A percentile compares a stretch with the other conserved stretches of the same genome.
Evolutionary conservation across 2,797 vertebrate species (phyloP).

Genomic region (Acanthurus leucopareius): DNA sequence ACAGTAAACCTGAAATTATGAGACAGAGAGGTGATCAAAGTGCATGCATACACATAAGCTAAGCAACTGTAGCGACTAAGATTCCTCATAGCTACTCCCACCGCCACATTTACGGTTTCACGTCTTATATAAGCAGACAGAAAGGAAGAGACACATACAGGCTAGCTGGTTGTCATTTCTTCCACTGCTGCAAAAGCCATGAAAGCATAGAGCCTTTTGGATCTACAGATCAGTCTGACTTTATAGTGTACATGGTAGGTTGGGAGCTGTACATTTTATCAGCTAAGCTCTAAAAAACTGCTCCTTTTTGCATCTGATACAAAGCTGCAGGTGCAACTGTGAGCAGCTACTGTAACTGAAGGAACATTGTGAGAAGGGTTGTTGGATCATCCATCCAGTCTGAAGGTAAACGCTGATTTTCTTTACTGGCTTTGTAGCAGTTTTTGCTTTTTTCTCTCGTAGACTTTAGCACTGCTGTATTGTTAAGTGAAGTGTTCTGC

Average conservation of each 20-base stretch:
- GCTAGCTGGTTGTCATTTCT: background rate
- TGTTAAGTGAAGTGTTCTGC: background rate
- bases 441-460: background rate
- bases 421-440: background rate
- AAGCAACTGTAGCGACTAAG: too few species aligned
- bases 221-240: background rate
- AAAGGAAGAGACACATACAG: background rate
- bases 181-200: background rate
- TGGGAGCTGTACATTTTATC: background rate
- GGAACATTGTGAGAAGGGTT: background rate
- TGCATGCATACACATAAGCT: background rate
- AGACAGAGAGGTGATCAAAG: background rate
- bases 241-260: background rate
- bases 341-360: background rate
- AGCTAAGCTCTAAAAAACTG: background rate
- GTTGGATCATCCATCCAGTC: background rate
- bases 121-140: background rate
- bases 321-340: slow-evolving; percentile 7
- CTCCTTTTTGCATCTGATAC: background rate
- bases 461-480: background rate
- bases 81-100: background rate
- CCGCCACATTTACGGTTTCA: background rate
- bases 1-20: background rate
- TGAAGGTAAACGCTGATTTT: background rate
- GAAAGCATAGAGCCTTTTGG: background rate